These are phyloP conservation scores for Drosophila fungiperda DNA, from an alignment of 2,888 invertebrate species.

Conservation along the genomic window DNA sequence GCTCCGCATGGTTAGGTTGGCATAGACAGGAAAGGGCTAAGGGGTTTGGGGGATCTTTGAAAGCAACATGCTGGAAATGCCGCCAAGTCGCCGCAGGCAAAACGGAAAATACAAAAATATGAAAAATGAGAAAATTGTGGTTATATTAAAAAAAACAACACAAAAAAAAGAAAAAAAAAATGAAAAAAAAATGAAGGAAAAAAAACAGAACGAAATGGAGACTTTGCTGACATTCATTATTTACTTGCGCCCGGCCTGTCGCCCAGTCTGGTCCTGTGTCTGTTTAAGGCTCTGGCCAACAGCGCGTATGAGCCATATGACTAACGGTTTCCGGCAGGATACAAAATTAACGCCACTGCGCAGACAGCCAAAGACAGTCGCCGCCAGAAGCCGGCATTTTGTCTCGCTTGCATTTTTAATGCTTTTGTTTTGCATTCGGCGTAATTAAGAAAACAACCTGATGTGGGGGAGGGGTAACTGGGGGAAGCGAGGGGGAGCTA, in stretches of 20 bases:
- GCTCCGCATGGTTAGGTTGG: constrained; percentile 15
- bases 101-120: constrained; percentile 29
- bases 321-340: constrained; percentile 58
- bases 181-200: constrained; percentile 8
- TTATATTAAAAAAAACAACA: constrained; percentile 26
- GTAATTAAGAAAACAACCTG: constrained; percentile 76
- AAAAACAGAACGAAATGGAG: constrained; percentile 26
- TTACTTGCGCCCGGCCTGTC: constrained; percentile 44
- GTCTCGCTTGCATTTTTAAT: constrained; percentile 58
- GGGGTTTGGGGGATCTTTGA: constrained; percentile 24
- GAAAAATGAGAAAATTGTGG: constrained; percentile 44
- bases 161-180: neutral
- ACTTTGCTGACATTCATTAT: constrained; percentile 69
- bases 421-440: constrained; percentile 71
- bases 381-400: constrained; percentile 10
- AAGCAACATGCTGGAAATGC: constrained; percentile 52
- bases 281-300: constrained; percentile 43
- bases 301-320: constrained; percentile 66
- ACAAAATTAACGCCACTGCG: constrained; percentile 52
- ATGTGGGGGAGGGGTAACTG: constrained; percentile 43
- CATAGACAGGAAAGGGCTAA: neutral
- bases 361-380: neutral
- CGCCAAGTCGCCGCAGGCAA: constrained; percentile 56
- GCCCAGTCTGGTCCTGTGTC: constrained; percentile 9
- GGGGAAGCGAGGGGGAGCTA: neutral